Base-by-base conservation (phyloP, 2,113 vertebrate genomes). In the Gallinago undulata region DNA sequence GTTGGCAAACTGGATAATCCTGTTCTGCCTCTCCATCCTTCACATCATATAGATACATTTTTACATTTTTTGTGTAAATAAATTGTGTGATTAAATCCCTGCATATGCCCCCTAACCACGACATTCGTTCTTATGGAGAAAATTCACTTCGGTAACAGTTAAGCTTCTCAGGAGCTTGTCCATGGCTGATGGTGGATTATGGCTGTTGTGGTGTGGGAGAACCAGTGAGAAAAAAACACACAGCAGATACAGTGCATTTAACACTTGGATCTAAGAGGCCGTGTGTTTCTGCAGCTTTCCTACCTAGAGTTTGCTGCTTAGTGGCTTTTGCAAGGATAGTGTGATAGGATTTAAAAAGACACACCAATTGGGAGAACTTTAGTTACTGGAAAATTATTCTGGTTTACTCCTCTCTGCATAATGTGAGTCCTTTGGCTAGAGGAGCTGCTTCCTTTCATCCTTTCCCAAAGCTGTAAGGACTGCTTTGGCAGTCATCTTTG, bases 61-160 rank as follows among this genome's bases (percentile, higher is more conserved):
- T 19, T 53, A 37, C 6, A 9, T 35, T 64, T 57, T 43, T n/a
- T 16, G 2, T 62, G 7, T 60, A 23, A 64, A 51, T 81, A 27
- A 59, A 30, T 28, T 14, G 6, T 75, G 11, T 69, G 17, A 43
- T 17, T 37, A 47, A 56, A 19, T 77, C 45, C n/a, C 7, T 84
- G 33, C 12, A 22, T 1, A 1, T 73, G 11, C 30, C 39, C 18
- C 3, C 33, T 30, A 30, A 37, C 11, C 0, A 7, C 33, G 50
- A 15, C 43, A 24, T 45, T 59, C 9, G 23, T 63, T 91, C 50
- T 62, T 62, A 21, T 1, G 24, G 16, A 84, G 59, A 30, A 79
- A 27, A 37, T 21, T 23, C 55, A 8, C 39, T 68, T 47, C 39
- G n/a, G 6, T 67, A 35, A 9, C 4, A 4, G 31, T 35, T 47